phyloP scores from a whole-genome alignment of 64 coral and sea anemone genomes.

The Exaiptasia diaphana region DNA sequence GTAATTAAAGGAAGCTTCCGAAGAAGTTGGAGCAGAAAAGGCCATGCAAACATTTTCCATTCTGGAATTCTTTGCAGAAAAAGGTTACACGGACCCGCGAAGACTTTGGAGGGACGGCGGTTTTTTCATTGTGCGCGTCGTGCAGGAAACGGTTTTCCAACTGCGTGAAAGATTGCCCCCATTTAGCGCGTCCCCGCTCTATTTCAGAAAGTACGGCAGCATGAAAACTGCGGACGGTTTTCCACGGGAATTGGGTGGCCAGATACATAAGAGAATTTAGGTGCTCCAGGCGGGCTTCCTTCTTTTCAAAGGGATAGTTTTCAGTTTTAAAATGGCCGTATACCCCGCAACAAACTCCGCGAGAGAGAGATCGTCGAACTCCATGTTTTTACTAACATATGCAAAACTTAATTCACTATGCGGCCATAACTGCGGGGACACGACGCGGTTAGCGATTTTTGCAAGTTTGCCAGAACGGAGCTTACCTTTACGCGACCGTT shows the following conservation, averaged over 20 bases:
- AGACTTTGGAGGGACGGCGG: background rate
- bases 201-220: background rate
- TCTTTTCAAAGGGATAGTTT: background rate
- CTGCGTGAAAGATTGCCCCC: background rate
- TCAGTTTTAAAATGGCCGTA: background rate
- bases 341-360: background rate
- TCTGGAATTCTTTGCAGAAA: background rate
- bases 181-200: background rate
- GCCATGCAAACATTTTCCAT: background rate
- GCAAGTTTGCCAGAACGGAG: too few species aligned
- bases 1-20: too few species aligned
- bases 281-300: background rate
- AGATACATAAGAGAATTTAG: conserved; percentile 9
- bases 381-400: background rate
- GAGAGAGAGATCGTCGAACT: background rate
- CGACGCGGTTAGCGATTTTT: too few species aligned
- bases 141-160: background rate
- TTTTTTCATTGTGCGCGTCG: background rate
- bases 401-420: too few species aligned
- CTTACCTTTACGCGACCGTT: too few species aligned
- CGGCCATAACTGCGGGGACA: too few species aligned
- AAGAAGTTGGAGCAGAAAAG: too few species aligned
- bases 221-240: background rate
- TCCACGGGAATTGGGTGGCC: background rate
- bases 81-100: background rate